These are phyloP conservation scores for Pristionchus maxplancki DNA, from an alignment of 2,888 invertebrate species.

Conservation along the genomic window DNA sequence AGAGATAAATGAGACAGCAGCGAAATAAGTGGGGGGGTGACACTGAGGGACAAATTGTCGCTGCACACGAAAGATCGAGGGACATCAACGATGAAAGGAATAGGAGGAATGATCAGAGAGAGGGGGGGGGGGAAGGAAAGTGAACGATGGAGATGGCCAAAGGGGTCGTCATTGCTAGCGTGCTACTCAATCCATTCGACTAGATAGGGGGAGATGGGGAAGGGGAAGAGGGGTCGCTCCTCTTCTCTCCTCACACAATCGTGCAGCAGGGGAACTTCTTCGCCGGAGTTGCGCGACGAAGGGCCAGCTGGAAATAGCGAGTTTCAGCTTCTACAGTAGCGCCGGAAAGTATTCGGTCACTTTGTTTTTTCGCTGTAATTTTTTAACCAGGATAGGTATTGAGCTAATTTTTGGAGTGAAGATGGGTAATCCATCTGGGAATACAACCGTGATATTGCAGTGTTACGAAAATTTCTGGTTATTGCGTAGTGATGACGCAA, in stretches of 20 bases:
- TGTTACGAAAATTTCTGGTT: too few species aligned
- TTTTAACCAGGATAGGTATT: too few species aligned
- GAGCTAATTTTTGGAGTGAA: too few species aligned
- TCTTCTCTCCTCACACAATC: not conserved
- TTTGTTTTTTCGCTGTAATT: too few species aligned
- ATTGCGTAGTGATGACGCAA: too few species aligned
- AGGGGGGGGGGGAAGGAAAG: too few species aligned
- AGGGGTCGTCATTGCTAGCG: not conserved
- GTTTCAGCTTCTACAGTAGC: not conserved
- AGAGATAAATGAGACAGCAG: not conserved
- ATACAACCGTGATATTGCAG: too few species aligned
- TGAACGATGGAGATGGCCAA: not conserved
- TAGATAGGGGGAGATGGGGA: not conserved
- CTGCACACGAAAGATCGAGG: not conserved
- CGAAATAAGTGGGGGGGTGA: not conserved
- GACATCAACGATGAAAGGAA: not conserved
- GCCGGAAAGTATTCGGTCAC: too few species aligned
- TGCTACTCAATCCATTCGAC: not conserved
- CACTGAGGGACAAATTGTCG: not conserved
- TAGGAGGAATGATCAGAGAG: not conserved
- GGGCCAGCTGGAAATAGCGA: not conserved
- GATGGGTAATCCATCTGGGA: too few species aligned
- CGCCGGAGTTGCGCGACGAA: not conserved
- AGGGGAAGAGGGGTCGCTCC: not conserved
- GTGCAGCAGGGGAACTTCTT: conserved; percentile 43